Percentiles rank a stretch among this genome's conserved stretches.
Evolutionary conservation across 2,797 vertebrate genomes (phyloP).

Genomic region (Sitta carolinensis): DNA sequence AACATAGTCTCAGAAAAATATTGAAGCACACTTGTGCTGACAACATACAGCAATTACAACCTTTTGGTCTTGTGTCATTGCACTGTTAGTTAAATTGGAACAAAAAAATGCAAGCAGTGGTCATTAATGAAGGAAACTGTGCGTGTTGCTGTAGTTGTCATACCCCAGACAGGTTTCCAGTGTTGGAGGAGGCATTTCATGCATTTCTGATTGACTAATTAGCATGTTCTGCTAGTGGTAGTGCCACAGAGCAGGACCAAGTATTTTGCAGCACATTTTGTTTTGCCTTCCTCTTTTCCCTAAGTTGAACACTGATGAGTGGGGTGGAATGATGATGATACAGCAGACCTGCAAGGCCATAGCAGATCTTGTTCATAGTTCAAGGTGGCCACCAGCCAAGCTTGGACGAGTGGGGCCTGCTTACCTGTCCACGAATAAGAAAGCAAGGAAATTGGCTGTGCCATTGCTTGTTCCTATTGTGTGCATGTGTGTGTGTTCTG

Average conservation of each 20-base stretch:
- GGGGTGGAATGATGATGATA: background rate
- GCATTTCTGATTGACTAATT: background rate
- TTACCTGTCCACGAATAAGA: background rate
- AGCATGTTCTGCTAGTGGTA: background rate
- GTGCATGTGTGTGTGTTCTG: too few relatives aligned
- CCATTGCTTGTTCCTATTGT: background rate
- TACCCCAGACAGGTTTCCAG: background rate
- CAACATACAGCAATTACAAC: background rate
- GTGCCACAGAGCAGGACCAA: background rate
- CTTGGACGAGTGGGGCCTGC: background rate
- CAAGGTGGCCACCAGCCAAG: background rate
- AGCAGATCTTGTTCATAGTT: background rate
- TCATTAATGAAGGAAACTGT: background rate
- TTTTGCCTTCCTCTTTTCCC: background rate
- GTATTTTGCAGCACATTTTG: background rate
- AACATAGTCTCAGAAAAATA: background rate
- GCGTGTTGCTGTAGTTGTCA: background rate
- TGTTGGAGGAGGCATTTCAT: background rate
- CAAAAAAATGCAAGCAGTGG: background rate
- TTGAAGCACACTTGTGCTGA: background rate
- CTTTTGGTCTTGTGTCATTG: background rate
- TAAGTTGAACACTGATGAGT: background rate
- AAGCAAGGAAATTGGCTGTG: background rate
- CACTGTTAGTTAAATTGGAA: background rate
- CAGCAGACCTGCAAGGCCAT: background rate